Evolutionary conservation across 2,888 invertebrate genomes (phyloP), one percentile per base, ranked within the genome.

Genomic region (Leucania comma): DNA sequence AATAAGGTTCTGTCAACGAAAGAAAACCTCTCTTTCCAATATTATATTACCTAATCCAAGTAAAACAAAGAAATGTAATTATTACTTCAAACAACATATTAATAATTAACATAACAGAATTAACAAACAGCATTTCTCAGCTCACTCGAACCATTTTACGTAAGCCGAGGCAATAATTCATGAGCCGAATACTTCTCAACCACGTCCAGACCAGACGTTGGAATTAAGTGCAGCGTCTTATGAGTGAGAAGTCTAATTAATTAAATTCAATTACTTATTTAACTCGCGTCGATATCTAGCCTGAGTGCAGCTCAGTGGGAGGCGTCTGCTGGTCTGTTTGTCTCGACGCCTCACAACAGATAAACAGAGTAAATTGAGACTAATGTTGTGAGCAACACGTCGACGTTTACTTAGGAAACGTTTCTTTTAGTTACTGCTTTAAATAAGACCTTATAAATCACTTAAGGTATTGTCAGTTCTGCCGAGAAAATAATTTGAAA

Each of bases 181-280:
- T 58, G 20, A 78, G 51, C 54, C 62, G 48, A 64, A 61, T 62
- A 64, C 53, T 67, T 72, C 2, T 22, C 54, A 68, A 35, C 42
- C 35, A 42, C 57, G 59, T 66, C 65, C 68, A 66, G 60, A 68
- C 62, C 79, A 72, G 81, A 64, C 81, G 67, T 57, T 54, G 38
- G 46, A 68, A 74, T 66, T 74, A 75, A 83, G 70, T 80, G 77
- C 80, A 71, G 48, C 51, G 53, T 22, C 74, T 76, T 72, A 73
- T 56, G 66, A 81, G 73, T 74, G 82, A 85, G 80, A 81, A 81
- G 72, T 69, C 62, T 83, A 87, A 87, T 87, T 85, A 87, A 87
- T 87, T 85, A 79, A 86, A 82, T 85, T 75, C 79, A 84, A 87
- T 86, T 82, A 86, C 74, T 83, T 80, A 84, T 83, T 80, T 82